Base-by-base conservation (phyloP, 2,113 vertebrate genomes). In the Aspidoscelis tigris region DNA sequence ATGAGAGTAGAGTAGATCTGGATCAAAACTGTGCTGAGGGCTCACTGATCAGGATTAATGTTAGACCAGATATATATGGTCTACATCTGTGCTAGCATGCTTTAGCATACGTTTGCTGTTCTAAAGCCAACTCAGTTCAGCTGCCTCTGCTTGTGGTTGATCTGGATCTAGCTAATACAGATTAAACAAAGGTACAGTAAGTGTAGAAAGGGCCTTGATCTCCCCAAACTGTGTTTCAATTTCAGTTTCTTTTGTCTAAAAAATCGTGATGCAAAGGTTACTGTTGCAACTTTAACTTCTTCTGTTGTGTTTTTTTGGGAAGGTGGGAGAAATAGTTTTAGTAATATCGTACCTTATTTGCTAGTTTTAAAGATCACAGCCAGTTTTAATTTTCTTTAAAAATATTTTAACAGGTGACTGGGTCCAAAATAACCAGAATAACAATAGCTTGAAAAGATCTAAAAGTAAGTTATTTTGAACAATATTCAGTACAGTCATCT, bases 351-450 rank as follows among this genome's bases (percentile, higher is more conserved):
- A 4, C 1, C 55, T 26, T 66, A 16, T 53, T 11, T 53, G 6
- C 12, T 0, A 47, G 64, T 65, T 0, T 1, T 8, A 61, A 76
- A 61, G 78, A 77, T 80, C 75, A 41, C 43, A 72, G 87, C 20
- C 82, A 69, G 53, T 0, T 72, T 24, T 43, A 16, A 1, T 53
- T 85, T 69, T 20, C 75, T 71, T 16, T 79, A 1, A 83, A 81
- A 88, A 84, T 50, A 1, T 70, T 83, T 24, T 75, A 0, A 85
- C 88, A 96, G 94, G 91, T 92, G 94, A 94, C 75, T 96, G 94
- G 93, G 87, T 92, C 22, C 88, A 91, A 0, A 82, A 78, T 0
- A 86, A 89, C 0, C 92, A 91, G 87, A 94, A 94, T 74, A 86
- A 58, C 44, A 94, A 92, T 1, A 72, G 88, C 86, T 92, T 82